phyloP scores from a whole-genome alignment of 2,888 invertebrate genomes.

The Drosophila setosimentum region DNA sequence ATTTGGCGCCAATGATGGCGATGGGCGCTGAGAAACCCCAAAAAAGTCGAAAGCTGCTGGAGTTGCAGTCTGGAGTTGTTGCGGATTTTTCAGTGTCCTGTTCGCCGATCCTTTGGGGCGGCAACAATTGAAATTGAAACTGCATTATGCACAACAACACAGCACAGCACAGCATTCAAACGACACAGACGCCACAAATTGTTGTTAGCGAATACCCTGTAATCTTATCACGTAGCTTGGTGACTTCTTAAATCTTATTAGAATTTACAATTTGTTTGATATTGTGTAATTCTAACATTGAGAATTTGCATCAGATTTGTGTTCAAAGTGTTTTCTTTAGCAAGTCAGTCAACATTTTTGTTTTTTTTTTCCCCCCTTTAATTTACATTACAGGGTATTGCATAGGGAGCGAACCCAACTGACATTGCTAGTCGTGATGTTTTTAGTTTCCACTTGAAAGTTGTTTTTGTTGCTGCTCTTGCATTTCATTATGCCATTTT shows the following conservation, averaged over 20 bases:
- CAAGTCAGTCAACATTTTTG: not conserved
- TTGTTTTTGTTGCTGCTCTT: constrained; percentile 56
- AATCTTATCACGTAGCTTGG: not conserved
- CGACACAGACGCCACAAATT: constrained; percentile 51
- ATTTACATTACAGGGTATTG: constrained; percentile 6
- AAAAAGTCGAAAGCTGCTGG: constrained; percentile 16
- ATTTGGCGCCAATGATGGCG: constrained; percentile 71
- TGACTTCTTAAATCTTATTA: not conserved
- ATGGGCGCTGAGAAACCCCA: constrained; percentile 39
- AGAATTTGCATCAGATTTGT: not conserved
- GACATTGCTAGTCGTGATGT: constrained; percentile 2
- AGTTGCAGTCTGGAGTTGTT: constrained; percentile 13
- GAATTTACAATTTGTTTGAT: not conserved
- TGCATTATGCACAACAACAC: constrained; percentile 73
- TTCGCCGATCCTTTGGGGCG: constrained; percentile 43
- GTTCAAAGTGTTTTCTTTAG: not conserved
- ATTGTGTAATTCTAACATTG: not conserved
- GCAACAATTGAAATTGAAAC: constrained; percentile 80
- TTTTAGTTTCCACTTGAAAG: constrained; percentile 40
- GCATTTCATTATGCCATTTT: constrained; percentile 77
- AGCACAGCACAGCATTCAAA: constrained; percentile 24
- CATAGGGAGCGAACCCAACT: not conserved
- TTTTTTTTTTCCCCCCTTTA: not conserved
- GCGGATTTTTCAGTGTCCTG: constrained; percentile 43
- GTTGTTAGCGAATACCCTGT: constrained; percentile 39